Evolutionary conservation across 2,113 vertebrate species (phyloP), one percentile per base, ranked within the genome.

Genomic region (Antigone vipio): DNA sequence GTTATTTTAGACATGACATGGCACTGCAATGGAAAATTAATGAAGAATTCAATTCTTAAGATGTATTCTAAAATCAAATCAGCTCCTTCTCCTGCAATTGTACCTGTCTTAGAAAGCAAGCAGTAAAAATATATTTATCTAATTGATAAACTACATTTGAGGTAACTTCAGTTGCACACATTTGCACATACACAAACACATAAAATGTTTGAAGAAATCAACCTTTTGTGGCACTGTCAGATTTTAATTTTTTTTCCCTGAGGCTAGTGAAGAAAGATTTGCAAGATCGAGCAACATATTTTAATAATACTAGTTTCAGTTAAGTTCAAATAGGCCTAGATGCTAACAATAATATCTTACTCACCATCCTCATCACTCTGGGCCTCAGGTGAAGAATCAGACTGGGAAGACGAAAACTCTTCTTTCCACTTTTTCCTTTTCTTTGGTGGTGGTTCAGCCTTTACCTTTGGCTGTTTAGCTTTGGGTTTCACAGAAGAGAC

Each of bases 371-470:
- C 98, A 62, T 99, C 98, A 86, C 97, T 99, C 59, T 98, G 98
- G 66, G 98, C 98, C 89, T 99, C 99, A 67, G 98, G 98, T 86
- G 99, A 99, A 84, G 99, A 99, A 80, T 98, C 99, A 2, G 99
- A 99, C 10, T 98, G 98, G 29, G 99, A 98, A 32, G 98, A 98
- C 11, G 98, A 98, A 91, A 99, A 99, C 85, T 98, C 99, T 95
- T 99, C 99, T 96, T 99, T 99, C 99, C 99, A 99, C 88, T 99
- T 99, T 97, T 98, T 99, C 96, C 99, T 98, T 97, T 99, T 99
- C 98, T 99, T 99, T 89, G 99, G 99, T 67, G 99, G 99, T 38
- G 99, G 99, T 97, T 99, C 99, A 89, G 99, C 99, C 96, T 98
- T 99, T 71, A 98, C 86, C 97, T 99, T 99, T 42, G 97, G 92